Conservation (phyloP, 2,797 vertebrate species). For the Crocodylus rhombifer region DNA sequence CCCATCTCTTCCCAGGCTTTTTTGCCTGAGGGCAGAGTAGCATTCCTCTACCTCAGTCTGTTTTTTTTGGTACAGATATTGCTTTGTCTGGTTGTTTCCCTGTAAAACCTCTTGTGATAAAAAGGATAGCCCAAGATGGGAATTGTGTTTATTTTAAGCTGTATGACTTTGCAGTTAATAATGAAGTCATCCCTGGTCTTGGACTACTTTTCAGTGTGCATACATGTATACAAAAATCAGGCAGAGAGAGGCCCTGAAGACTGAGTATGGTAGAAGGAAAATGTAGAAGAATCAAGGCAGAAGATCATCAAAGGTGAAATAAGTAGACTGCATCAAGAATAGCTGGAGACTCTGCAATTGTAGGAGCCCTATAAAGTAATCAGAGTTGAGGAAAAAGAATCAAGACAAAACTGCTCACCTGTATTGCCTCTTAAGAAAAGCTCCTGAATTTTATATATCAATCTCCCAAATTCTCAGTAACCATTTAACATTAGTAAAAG, state of each 20-base stretch:
- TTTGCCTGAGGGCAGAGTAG: background rate
- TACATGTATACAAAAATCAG: background rate
- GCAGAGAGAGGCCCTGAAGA: background rate
- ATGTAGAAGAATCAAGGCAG: background rate
- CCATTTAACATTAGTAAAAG: background rate
- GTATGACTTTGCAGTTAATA: background rate
- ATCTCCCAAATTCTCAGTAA: background rate
- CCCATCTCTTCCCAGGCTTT: background rate
- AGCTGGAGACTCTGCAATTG: background rate
- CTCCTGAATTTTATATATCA: background rate
- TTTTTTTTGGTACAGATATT: background rate
- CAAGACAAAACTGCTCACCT: background rate
- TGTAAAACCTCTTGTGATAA: background rate
- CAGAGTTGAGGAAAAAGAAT: background rate
- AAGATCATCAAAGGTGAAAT: background rate
- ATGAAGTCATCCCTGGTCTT: accelerated
- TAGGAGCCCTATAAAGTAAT: background rate
- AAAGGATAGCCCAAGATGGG: background rate
- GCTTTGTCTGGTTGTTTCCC: background rate
- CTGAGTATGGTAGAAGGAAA: background rate
- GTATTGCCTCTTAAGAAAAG: background rate
- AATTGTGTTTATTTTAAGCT: background rate
- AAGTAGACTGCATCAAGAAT: background rate
- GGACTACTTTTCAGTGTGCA: accelerated
- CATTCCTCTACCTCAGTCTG: background rate